Evolutionary conservation across 2,797 vertebrate genomes (phyloP), one percentile per base, ranked within the genome.

Genomic region (Esox lucius): DNA sequence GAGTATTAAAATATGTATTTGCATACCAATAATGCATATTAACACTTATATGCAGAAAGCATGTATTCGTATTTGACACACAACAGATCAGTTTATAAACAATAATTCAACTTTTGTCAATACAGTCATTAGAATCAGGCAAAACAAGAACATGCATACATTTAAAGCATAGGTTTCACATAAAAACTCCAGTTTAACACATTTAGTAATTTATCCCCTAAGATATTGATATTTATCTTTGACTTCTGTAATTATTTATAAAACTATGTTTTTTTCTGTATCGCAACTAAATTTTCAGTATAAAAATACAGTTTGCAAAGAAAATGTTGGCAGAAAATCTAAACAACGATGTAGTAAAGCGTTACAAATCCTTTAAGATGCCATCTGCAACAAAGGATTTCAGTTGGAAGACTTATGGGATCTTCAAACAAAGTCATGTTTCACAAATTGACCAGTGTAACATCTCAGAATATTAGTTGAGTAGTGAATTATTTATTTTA

Each of bases 41-140:
- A 75, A 83, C 83, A 79, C 71, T 81, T 88, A 92, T 91, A 92
- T 91, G 90, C 91, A 89, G 91, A 91, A 88, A 81, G 91, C 90
- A 93, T 93, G 91, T 90, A 84, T 87, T 91, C 88, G 90, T 90
- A 92, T 93, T 93, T 88, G 88, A 88, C 88, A 90, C 87, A 89
- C 78, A 83, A 70, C 86, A 78, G 82, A 75, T 76, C 51, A 81
- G 6, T 72, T 83, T 62, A 66, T 79, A 74, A 48, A 84, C 78
- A 53, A 31, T 53, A 74, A 61, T 28, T 62, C 70, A 80, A 75
- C 80, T 49, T 59, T 70, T 71, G 69, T 78, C 62, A 69, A 77
- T 84, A 77, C 79, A 71, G 73, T 74, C 48, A n/a, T 33, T 51
- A 28, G 49, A 51, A 53, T 33, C 49, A 53, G 16, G 48, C 28